Conservation (phyloP, 2,113 vertebrate genomes). For the Illadopsis cleaveri region DNA sequence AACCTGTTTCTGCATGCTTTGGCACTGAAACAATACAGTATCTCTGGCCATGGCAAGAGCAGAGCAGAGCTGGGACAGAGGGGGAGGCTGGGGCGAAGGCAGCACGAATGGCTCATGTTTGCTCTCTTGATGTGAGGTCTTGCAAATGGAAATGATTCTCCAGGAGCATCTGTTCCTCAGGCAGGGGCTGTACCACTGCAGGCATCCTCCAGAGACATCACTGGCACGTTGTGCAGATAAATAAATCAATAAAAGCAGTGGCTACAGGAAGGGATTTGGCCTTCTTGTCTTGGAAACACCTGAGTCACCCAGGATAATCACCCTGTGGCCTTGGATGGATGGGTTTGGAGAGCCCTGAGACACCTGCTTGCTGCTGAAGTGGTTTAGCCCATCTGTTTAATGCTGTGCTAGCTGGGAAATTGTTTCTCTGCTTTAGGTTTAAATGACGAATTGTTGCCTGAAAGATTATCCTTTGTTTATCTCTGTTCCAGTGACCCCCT, state of each 20-base stretch:
- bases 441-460: slow-evolving; percentile 45
- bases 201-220: background rate
- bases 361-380: background rate
- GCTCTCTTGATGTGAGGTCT: slow-evolving; percentile 1
- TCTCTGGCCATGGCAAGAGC: background rate
- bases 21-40: background rate
- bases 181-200: slow-evolving; percentile 43
- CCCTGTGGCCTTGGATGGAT: background rate
- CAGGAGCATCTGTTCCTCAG: slow-evolving; percentile 29
- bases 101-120: background rate
- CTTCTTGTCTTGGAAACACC: background rate
- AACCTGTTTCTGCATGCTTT: background rate
- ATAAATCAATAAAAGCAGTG: background rate
- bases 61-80: background rate
- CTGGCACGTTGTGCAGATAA: background rate
- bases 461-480: slow-evolving; percentile 53
- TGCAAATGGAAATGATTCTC: background rate
- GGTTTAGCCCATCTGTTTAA: slow-evolving; percentile 49
- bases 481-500: slow-evolving; percentile 23
- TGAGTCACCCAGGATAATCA: background rate
- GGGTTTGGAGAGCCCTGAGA: background rate
- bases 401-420: slow-evolving; percentile 9
- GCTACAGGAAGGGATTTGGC: background rate
- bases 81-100: background rate
- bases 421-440: slow-evolving; percentile 43